phyloP scores from a whole-genome alignment of 2,797 vertebrate genomes.

The Falco cherrug region DNA sequence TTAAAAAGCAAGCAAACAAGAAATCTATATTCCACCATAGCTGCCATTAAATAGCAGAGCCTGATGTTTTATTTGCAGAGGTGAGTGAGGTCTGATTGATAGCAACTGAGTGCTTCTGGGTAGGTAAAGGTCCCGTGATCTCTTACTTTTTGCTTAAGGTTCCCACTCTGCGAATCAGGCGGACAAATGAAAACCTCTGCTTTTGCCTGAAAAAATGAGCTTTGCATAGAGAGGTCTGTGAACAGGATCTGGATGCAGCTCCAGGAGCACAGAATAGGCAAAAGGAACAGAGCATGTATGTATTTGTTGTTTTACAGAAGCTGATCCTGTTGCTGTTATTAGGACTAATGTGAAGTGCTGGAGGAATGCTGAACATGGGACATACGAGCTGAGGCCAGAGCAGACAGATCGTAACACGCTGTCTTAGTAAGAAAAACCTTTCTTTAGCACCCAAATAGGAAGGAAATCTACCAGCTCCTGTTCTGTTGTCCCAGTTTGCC shows the following conservation, averaged over 20 bases:
- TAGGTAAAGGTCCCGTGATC: neutral
- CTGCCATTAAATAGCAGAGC: neutral
- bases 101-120: too few species aligned
- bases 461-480: neutral
- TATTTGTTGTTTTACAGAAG: neutral
- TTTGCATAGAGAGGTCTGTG: neutral
- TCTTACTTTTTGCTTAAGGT: neutral
- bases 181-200: neutral
- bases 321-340: neutral
- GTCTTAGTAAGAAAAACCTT: neutral
- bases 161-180: neutral
- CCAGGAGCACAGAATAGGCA: neutral
- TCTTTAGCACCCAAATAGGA: neutral
- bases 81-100: neutral
- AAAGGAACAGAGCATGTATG: fast-evolving
- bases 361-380: neutral
- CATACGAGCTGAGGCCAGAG: fast-evolving
- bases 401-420: fast-evolving
- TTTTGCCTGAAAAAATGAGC: neutral
- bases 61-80: neutral
- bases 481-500: neutral
- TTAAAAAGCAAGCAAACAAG: neutral
- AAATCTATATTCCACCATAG: neutral
- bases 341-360: neutral
- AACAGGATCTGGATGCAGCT: neutral